Evolutionary conservation across 92 coral and sea anemone genomes (phyloP), one percentile per base, ranked within the genome.

Genomic region (Desmophyllum pertusum): DNA sequence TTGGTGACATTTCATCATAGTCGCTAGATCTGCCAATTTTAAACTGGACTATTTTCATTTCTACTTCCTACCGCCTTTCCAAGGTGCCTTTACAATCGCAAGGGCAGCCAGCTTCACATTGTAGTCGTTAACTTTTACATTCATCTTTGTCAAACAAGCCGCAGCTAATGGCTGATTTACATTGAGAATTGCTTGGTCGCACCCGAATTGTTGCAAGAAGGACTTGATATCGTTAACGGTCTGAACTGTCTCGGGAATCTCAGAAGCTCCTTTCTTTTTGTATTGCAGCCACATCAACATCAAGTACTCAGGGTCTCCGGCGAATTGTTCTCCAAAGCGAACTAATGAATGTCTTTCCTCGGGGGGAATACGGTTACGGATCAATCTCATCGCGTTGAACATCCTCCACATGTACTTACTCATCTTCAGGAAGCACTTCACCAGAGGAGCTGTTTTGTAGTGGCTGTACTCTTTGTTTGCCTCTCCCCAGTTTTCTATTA

Each of bases 401-500:
- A 78, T 75, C 30, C 93, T 77, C 85, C 90, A 87, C 76, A 90
- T 33, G 76, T 81, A 90, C 48, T 90, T 90, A 27, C 90, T 80
- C 87, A 86, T 86, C 45, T 81, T 90, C 33, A 84, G 83, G 21
- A 89, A 85, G 52, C 93, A 92, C 31, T 14, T 73, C 50, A 19
- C 79, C 36, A 83, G 36, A 33, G 76, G 39, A 5, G 14, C 10
- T 0, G 13, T 37, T 29, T 38, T 9, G 71, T 89, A 89, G 67
- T 85, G 89, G n/a, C 39, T 29, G 52, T 77, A 83, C 59, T 87
- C 85, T 71, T 75, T 87, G 83, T 48, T 83, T 45, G 86, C 50
- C 25, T 82, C 85, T 7, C 87, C 93, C 91, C 88, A 83, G 78
- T 90, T 90, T 79, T 90, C 91, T 4, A 90, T 57, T 86, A 90